A percentile compares a stretch with the other conserved stretches of the same genome.
Conservation (phyloP, 2,113 vertebrate species). For the Acinonyx jubatus region DNA sequence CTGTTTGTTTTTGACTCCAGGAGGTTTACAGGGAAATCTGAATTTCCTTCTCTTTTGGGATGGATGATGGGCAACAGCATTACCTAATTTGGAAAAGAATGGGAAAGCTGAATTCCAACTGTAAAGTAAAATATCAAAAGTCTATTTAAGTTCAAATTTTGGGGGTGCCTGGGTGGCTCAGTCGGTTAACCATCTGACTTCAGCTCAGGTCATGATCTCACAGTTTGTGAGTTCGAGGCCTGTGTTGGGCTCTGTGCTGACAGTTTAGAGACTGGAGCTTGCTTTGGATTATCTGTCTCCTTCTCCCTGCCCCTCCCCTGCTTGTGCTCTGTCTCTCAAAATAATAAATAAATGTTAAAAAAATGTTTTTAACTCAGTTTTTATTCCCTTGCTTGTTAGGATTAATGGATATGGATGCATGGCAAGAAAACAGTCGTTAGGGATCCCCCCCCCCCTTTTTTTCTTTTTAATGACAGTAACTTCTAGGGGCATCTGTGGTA, state of each 20-base stretch:
- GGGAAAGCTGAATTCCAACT: neutral
- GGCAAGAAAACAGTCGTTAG: constrained; percentile 23
- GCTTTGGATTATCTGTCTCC: too few relatives aligned
- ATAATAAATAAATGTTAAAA: too few relatives aligned
- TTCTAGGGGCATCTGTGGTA: constrained; percentile 6
- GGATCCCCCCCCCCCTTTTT: neutral
- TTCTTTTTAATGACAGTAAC: neutral
- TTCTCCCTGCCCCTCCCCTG: too few relatives aligned
- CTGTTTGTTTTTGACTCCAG: constrained; percentile 11
- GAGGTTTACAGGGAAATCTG: neutral
- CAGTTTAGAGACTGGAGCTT: too few relatives aligned
- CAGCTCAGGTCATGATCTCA: too few relatives aligned
- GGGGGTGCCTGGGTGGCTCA: too few relatives aligned
- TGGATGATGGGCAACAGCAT: neutral
- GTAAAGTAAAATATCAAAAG: constrained; percentile 37
- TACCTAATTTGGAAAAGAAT: constrained; percentile 25
- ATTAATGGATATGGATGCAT: neutral
- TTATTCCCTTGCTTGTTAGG: constrained; percentile 21
- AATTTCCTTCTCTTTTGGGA: neutral
- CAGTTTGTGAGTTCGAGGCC: too few relatives aligned
- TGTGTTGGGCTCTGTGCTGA: too few relatives aligned
- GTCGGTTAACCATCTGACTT: too few relatives aligned
- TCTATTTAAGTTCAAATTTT: neutral
- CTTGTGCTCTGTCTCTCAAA: too few relatives aligned
- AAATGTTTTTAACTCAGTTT: neutral